These are phyloP conservation scores for Homarus gammarus DNA, from an alignment of 2,888 invertebrate genomes.

Conservation along the genomic window DNA sequence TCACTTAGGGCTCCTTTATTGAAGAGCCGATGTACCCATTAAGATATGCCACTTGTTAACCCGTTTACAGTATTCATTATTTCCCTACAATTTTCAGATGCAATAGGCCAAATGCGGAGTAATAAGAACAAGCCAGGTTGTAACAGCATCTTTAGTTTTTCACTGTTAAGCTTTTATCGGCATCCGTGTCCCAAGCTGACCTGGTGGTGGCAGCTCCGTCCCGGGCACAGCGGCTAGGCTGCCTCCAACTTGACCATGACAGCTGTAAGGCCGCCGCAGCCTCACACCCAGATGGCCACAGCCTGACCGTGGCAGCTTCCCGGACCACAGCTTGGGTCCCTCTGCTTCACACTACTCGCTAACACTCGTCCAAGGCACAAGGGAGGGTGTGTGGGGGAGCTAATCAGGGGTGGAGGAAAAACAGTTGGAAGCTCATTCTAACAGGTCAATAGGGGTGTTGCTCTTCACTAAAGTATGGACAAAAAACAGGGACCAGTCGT, in stretches of 20 bases:
- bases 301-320: not conserved
- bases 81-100: slow-evolving; percentile 49
- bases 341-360: not conserved
- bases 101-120: slow-evolving; percentile 57
- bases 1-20: not conserved
- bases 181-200: not conserved
- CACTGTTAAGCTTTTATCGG: slow-evolving; percentile 6
- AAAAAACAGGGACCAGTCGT: too few species aligned
- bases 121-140: slow-evolving; percentile 64
- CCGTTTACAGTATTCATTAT: not conserved
- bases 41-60: not conserved
- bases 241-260: not conserved
- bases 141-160: slow-evolving; percentile 10
- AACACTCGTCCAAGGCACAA: not conserved
- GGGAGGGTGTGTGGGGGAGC: not conserved
- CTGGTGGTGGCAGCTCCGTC: not conserved
- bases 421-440: too few species aligned
- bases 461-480: too few species aligned
- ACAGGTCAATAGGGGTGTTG: too few species aligned
- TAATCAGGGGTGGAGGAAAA: too few species aligned
- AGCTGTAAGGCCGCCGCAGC: not conserved
- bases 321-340: not conserved
- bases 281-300: not conserved
- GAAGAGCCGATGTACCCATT: not conserved
- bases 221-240: too few species aligned